Evolutionary conservation across 2,888 invertebrate genomes (phyloP).

Genomic region (Caenorhabditis angaria): DNA sequence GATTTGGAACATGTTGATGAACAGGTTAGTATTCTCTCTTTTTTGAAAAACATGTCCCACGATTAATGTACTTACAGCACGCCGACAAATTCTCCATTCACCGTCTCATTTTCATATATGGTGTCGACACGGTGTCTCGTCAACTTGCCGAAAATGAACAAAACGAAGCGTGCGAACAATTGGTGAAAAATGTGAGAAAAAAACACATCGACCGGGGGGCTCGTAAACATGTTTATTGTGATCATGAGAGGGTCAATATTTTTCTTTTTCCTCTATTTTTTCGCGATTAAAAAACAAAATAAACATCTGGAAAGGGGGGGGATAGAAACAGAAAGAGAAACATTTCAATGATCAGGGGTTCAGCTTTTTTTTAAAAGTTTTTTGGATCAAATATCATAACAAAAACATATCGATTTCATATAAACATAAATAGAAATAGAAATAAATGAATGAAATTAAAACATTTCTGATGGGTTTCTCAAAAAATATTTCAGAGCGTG

Average conservation of each 20-base stretch:
- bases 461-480: too few species aligned
- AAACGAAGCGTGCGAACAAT: slow-evolving; percentile 39
- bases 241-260: slow-evolving; percentile 11
- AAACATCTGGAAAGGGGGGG: neutral
- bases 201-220: slow-evolving; percentile 15
- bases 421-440: neutral
- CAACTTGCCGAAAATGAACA: slow-evolving; percentile 35
- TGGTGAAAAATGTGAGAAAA: slow-evolving; percentile 48
- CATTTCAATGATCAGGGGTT: neutral
- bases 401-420: neutral
- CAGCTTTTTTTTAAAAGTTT: too few species aligned
- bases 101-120: slow-evolving; percentile 61
- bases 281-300: slow-evolving; percentile 12
- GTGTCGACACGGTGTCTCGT: slow-evolving; percentile 51
- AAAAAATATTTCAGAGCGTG: too few species aligned
- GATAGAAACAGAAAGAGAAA: neutral
- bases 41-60: neutral
- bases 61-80: slow-evolving; percentile 21
- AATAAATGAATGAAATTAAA: too few species aligned
- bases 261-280: neutral
- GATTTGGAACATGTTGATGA: slow-evolving; percentile 44
- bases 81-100: slow-evolving; percentile 58
- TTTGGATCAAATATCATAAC: neutral
- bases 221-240: slow-evolving; percentile 36
- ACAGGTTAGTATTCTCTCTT: slow-evolving; percentile 9